Percentiles rank a stretch among this genome's conserved stretches.
These are phyloP conservation scores for Troides helena DNA, from an alignment of 2,888 invertebrate species.

Conservation along the genomic window DNA sequence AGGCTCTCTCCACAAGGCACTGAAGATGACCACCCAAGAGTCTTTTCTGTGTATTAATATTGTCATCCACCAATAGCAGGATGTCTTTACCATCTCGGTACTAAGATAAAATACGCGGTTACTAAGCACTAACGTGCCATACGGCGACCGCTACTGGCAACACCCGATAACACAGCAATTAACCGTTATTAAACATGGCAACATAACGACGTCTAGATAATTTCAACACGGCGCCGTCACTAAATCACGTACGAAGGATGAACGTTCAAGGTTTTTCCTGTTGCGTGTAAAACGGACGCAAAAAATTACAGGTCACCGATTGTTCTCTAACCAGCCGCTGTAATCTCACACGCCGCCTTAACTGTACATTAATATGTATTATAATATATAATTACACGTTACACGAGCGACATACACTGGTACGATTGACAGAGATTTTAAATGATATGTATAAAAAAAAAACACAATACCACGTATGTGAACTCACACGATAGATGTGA, in stretches of 20 bases:
- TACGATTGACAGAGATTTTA: too few species aligned
- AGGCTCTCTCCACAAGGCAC: too few species aligned
- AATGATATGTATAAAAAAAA: too few species aligned
- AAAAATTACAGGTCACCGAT: slow-evolving; percentile 22
- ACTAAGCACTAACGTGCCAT: too few species aligned
- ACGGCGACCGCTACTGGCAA: background rate
- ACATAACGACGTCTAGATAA: slow-evolving; percentile 21
- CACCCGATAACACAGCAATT: slow-evolving; percentile 1
- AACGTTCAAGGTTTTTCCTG: slow-evolving; percentile 53
- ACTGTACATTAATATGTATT: background rate
- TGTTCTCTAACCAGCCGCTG: slow-evolving; percentile 17
- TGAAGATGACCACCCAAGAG: too few species aligned
- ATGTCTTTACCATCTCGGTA: too few species aligned
- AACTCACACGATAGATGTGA: too few species aligned
- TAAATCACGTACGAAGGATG: slow-evolving; percentile 38
- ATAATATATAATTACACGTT: background rate
- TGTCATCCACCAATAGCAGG: too few species aligned
- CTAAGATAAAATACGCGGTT: too few species aligned
- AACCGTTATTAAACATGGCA: slow-evolving; percentile 17
- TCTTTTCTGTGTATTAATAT: too few species aligned
- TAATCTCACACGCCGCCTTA: background rate
- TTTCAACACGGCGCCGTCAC: slow-evolving; percentile 33
- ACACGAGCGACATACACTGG: too few species aligned
- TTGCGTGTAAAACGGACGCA: slow-evolving; percentile 13
- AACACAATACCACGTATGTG: too few species aligned